phyloP scores from a whole-genome alignment of 2,888 invertebrate species.

The Caenorhabditis japonica region DNA sequence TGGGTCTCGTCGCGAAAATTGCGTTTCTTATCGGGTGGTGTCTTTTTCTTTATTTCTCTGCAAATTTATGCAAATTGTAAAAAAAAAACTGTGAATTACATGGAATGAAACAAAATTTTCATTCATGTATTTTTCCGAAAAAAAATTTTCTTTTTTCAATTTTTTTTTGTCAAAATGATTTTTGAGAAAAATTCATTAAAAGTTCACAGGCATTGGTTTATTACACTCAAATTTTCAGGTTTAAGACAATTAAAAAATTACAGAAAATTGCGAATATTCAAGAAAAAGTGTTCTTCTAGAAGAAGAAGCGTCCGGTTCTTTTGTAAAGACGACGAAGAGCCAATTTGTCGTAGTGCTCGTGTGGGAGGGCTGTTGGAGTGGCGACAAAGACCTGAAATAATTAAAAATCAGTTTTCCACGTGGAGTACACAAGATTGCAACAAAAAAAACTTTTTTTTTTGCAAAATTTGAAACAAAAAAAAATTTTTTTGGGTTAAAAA shows the following conservation, averaged over 20 bases:
- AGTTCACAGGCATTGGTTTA: too few species aligned
- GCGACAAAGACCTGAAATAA: constrained; percentile 59
- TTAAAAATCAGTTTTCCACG: too few species aligned
- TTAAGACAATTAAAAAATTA: constrained; percentile 4
- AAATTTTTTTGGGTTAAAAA: background rate
- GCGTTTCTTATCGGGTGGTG: constrained; percentile 1
- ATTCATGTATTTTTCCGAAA: too few species aligned
- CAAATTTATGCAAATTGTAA: background rate
- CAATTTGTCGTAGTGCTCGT: constrained; percentile 63
- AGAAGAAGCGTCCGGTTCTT: constrained; percentile 73
- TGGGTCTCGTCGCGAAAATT: constrained; percentile 40
- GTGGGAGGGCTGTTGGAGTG: constrained; percentile 59
- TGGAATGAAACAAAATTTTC: too few species aligned
- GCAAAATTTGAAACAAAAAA: constrained; percentile 6
- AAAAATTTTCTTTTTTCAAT: too few species aligned
- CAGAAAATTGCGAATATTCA: background rate
- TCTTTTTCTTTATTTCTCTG: constrained; percentile 2
- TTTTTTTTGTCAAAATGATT: too few species aligned
- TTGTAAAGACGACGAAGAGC: constrained; percentile 71
- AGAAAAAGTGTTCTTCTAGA: constrained; percentile 44
- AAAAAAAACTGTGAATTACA: background rate
- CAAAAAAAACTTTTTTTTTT: too few species aligned
- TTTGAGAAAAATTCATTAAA: too few species aligned
- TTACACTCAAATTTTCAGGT: background rate
- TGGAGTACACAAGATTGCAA: too few species aligned